phyloP scores from a whole-genome alignment of 2,113 vertebrate genomes.

The Periophthalmodon schlosseri region DNA sequence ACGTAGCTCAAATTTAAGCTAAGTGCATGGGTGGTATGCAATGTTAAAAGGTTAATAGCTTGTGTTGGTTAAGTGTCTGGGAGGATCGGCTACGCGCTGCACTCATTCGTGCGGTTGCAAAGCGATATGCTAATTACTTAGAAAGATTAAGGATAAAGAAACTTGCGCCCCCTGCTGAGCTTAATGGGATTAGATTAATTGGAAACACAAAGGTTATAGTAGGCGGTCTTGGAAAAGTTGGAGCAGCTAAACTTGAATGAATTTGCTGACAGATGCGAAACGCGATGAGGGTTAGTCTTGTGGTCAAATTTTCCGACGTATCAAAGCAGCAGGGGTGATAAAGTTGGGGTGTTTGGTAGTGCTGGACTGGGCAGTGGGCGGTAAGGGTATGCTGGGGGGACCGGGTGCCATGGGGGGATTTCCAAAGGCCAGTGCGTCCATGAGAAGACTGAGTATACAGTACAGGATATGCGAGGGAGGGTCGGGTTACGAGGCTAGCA shows the following conservation, averaged over 20 bases:
- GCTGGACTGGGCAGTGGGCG: neutral
- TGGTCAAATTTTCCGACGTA: conserved; percentile 5
- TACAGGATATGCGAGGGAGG: conserved; percentile 16
- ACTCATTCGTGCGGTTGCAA: conserved; percentile 25
- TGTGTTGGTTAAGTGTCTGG: conserved; percentile 20
- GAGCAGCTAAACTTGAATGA: neutral
- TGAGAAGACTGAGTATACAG: conserved; percentile 39
- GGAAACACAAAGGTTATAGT: conserved; percentile 1
- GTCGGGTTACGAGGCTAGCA: conserved; percentile 55
- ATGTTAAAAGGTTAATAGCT: conserved; percentile 7
- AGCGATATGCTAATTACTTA: conserved; percentile 48
- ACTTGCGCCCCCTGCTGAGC: conserved; percentile 18
- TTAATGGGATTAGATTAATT: conserved; percentile 20
- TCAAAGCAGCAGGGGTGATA: too few species aligned
- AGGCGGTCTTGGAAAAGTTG: neutral
- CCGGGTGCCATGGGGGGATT: conserved; percentile 47
- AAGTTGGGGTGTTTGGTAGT: neutral
- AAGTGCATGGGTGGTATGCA: neutral
- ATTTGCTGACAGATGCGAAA: conserved; percentile 39
- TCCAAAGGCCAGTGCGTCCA: conserved; percentile 65
- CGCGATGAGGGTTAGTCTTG: conserved; percentile 14
- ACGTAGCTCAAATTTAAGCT: neutral
- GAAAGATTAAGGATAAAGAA: conserved; percentile 39
- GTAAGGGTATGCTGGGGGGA: neutral
- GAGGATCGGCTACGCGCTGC: neutral